Conservation (phyloP, 1,140 invertebrate genomes). For the Halyomorpha halys region DNA sequence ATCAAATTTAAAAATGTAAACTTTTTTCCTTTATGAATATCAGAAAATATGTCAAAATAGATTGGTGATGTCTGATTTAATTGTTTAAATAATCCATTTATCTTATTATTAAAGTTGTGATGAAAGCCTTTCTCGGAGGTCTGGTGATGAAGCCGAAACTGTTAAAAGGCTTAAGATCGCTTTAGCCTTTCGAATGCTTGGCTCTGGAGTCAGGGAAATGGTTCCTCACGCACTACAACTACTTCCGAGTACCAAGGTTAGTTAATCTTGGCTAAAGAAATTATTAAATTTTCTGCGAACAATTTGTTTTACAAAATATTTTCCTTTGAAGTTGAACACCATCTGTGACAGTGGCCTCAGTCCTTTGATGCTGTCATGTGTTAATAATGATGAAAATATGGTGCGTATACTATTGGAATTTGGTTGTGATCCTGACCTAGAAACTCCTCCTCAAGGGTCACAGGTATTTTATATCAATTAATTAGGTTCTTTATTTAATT, state of each 20-base stretch:
- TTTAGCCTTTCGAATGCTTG: conserved; percentile 68
- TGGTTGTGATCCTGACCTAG: conserved; percentile 41
- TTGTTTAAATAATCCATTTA: no score
- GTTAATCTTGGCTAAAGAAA: background rate
- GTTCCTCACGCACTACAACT: conserved; percentile 65
- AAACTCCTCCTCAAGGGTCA: conserved; percentile 37
- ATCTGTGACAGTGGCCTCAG: conserved; percentile 69
- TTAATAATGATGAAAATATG: conserved; percentile 66
- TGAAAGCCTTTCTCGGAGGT: conserved; percentile 38
- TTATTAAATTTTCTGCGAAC: no score
- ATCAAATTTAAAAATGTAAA: no score
- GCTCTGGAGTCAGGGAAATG: conserved; percentile 62
- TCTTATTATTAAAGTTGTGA: conserved; percentile 37
- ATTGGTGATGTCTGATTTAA: no score
- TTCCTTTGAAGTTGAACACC: conserved; percentile 47
- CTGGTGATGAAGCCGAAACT: conserved; percentile 45
- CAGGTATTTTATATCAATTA: no score
- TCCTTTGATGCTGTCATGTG: conserved; percentile 67
- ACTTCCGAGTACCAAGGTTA: conserved; percentile 55
- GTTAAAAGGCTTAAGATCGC: conserved; percentile 55
- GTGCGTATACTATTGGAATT: conserved; percentile 45
- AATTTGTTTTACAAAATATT: background rate
- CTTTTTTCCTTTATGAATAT: no score
- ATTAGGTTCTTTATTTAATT: no score
- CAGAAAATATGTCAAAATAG: no score